Base-by-base conservation (phyloP, 2,113 vertebrate species). In the Halcyon senegalensis region DNA sequence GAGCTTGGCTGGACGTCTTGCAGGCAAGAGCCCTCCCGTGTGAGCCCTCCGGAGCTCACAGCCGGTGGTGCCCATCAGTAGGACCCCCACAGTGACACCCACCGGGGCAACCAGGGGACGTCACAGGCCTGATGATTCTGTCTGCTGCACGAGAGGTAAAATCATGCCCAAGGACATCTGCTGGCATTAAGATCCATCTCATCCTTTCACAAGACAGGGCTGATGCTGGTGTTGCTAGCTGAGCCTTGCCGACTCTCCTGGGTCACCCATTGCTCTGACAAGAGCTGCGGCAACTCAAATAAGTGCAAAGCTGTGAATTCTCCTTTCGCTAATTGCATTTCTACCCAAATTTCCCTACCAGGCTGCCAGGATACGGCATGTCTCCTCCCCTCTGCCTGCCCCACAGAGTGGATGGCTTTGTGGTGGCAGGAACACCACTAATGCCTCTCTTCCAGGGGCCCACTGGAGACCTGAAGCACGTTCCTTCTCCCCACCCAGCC, bases 31-130 rank as follows among this genome's bases (percentile, higher is more conserved):
- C 16, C 28, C 50, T 82, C 31, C 44, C 30, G 44, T 50, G 19
- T 1, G 1, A 74, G 33, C 14, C 43, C 44, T 59, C 43, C 0
- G 0, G 53, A 44, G 41, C n/a, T 55, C 4, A 0, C 33, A 51
- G 58, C 67, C 35, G 39, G 70, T 73, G 62, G 1, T 67, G 58
- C 21, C 46, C 62, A 70, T 39, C 67, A 59, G 73, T 3, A 80
- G 79, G 50, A 78, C 13, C 10, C 16, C 37, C 64, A 78, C 0
- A 0, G 43, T 80, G 41, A 91, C 87, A 75, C 11, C 41, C 64
- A 21, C 37, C 7, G 4, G 28, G 56, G 66, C 74, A 84, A 13
- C 24, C 41, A 41, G 1, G 9, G 66, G 64, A 96, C 60, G 73
- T 80, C 80, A 62, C 46, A 41, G 68, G 28, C 46, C 53, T 31